Evolutionary conservation across 2,113 vertebrate genomes (phyloP).

Genomic region (Cinclus mexicanus): DNA sequence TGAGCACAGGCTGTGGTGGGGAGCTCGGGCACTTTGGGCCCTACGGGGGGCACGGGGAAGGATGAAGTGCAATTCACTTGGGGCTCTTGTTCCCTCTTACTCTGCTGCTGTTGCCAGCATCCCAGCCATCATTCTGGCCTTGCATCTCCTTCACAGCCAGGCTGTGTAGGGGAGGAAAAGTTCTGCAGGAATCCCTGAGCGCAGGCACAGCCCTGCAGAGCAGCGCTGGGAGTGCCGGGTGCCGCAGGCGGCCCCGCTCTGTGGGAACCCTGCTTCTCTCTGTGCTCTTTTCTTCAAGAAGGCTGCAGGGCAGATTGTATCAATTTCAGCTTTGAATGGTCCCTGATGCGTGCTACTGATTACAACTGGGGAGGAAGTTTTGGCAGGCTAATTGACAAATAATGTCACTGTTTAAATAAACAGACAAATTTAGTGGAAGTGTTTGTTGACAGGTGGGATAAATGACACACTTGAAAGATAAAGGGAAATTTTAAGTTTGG

Average conservation of each 20-base stretch:
- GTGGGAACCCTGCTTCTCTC: neutral
- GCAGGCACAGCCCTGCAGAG: neutral
- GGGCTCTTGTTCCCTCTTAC: neutral
- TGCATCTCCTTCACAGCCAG: accelerated
- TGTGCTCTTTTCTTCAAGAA: neutral
- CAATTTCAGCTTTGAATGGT: neutral
- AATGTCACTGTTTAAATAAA: neutral
- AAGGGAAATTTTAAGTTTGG: neutral
- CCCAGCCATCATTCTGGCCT: accelerated
- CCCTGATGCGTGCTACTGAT: neutral
- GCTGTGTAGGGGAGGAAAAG: neutral
- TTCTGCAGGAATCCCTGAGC: neutral
- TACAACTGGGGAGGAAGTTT: neutral
- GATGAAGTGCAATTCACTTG: neutral
- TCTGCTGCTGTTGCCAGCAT: neutral
- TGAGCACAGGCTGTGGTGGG: neutral
- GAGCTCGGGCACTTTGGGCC: accelerated
- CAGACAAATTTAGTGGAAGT: neutral
- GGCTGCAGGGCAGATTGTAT: neutral
- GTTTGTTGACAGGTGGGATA: neutral
- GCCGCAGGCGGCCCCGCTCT: accelerated
- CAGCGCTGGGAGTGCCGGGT: accelerated
- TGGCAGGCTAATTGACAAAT: neutral
- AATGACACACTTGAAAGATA: neutral
- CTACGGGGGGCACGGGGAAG: neutral